These are phyloP conservation scores for Colossoma macropomum DNA, from an alignment of 2,113 vertebrate genomes.

Conservation along the genomic window DNA sequence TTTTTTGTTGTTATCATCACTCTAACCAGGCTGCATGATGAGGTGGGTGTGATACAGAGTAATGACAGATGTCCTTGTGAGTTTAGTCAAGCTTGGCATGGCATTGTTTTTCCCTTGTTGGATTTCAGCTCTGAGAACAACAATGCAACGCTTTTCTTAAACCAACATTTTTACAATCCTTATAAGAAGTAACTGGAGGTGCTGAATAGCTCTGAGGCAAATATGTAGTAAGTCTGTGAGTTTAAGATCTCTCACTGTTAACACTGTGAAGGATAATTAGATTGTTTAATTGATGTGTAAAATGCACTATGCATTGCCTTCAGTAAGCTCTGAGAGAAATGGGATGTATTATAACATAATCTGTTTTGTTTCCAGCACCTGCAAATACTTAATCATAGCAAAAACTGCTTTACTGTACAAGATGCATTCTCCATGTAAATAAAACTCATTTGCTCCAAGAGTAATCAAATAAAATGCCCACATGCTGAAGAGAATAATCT, in stretches of 20 bases:
- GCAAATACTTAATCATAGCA: slow-evolving; percentile 50
- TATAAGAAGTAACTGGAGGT: background rate
- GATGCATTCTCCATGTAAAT: slow-evolving; percentile 20
- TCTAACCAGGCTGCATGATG: slow-evolving; percentile 5
- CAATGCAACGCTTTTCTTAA: background rate
- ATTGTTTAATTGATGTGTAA: slow-evolving; percentile 5
- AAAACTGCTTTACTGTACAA: slow-evolving; percentile 39
- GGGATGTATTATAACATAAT: slow-evolving; percentile 41
- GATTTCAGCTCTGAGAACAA: background rate
- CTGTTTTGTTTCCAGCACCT: slow-evolving; percentile 48
- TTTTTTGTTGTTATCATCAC: slow-evolving; percentile 14
- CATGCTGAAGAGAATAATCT: background rate
- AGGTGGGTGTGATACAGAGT: slow-evolving; percentile 7
- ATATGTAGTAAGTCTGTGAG: background rate
- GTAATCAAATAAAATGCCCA: background rate
- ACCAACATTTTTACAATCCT: slow-evolving; percentile 2
- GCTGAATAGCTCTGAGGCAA: background rate
- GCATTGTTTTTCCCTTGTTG: background rate
- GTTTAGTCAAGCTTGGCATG: background rate
- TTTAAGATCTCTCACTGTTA: background rate
- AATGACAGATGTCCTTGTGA: slow-evolving; percentile 17
- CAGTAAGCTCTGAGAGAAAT: slow-evolving; percentile 27
- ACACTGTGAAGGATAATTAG: slow-evolving; percentile 11
- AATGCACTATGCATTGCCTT: background rate
- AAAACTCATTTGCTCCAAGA: slow-evolving; percentile 11